These are phyloP conservation scores for Drosophila sproati DNA, from an alignment of 1,140 invertebrate genomes.

Conservation along the genomic window DNA sequence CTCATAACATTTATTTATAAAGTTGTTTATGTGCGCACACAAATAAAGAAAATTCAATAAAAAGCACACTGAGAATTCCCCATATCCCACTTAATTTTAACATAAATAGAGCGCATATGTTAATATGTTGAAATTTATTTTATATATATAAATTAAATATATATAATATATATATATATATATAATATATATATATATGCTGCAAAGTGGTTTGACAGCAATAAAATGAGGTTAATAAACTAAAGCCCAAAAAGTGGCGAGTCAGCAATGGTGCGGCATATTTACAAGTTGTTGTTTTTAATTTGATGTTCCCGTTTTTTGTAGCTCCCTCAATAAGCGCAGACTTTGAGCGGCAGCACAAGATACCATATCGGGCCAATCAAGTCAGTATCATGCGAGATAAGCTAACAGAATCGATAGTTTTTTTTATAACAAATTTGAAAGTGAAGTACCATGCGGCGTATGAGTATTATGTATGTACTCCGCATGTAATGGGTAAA, in stretches of 20 bases:
- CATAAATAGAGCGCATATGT: no score
- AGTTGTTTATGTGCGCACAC: not conserved
- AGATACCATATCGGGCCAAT: slow-evolving; percentile 37
- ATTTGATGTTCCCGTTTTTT: slow-evolving; percentile 49
- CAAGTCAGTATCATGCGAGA: slow-evolving; percentile 31
- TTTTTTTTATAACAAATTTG: slow-evolving; percentile 20
- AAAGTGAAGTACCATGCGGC: slow-evolving; percentile 27
- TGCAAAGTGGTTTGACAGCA: slow-evolving; percentile 4
- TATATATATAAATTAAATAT: slow-evolving; percentile 10
- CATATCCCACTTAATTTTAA: slow-evolving; percentile 1
- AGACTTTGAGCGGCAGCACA: slow-evolving; percentile 48
- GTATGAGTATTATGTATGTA: slow-evolving; percentile 49
- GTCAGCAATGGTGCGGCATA: slow-evolving; percentile 71
- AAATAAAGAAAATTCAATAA: no score
- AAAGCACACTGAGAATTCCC: not conserved
- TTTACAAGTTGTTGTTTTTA: slow-evolving; percentile 73
- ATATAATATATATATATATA: not conserved
- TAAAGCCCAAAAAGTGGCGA: slow-evolving; percentile 48
- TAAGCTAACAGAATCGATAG: slow-evolving; percentile 63
- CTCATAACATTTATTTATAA: slow-evolving; percentile 5
- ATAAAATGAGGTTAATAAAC: slow-evolving; percentile 74
- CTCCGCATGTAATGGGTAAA: slow-evolving; percentile 6
- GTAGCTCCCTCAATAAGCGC: slow-evolving; percentile 28
- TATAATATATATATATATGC: not conserved
- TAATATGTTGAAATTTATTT: not conserved